phyloP scores from a whole-genome alignment of 2,113 vertebrate species.

The Tragelaphus strepsiceros region DNA sequence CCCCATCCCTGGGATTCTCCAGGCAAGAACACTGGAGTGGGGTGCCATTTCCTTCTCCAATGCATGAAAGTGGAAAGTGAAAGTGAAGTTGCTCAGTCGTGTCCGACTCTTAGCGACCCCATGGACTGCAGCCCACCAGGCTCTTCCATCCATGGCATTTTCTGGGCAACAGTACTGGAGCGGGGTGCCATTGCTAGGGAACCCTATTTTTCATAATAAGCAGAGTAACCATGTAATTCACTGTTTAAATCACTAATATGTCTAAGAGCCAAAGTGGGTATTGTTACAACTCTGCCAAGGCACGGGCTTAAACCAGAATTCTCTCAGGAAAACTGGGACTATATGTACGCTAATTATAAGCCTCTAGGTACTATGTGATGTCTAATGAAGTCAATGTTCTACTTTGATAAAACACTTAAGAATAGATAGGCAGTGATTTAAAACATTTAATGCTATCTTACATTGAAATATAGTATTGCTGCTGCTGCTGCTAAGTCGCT shows the following conservation, averaged over 20 bases:
- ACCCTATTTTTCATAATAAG: neutral
- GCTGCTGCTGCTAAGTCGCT: no score
- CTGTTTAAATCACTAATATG: neutral
- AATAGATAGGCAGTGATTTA: neutral
- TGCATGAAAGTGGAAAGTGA: no score
- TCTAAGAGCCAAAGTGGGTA: neutral
- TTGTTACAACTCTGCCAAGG: neutral
- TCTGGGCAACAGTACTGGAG: no score
- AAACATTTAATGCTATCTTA: slow-evolving; percentile 50
- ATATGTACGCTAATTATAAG: neutral
- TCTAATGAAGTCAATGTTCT: neutral
- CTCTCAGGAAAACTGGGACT: neutral
- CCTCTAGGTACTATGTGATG: neutral
- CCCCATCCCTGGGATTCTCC: no score
- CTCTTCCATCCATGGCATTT: no score
- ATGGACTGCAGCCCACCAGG: no score
- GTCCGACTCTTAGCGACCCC: no score
- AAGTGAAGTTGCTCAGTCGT: no score
- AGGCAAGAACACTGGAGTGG: no score
- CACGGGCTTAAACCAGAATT: neutral
- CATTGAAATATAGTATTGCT: slow-evolving; percentile 39
- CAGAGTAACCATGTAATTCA: neutral
- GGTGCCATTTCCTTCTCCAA: no score
- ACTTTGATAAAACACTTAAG: neutral
- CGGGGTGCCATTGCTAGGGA: neutral